Percentiles rank a stretch among this genome's conserved stretches.
Conservation (phyloP, 2,113 vertebrate genomes). For the Toxostoma redivivum region DNA sequence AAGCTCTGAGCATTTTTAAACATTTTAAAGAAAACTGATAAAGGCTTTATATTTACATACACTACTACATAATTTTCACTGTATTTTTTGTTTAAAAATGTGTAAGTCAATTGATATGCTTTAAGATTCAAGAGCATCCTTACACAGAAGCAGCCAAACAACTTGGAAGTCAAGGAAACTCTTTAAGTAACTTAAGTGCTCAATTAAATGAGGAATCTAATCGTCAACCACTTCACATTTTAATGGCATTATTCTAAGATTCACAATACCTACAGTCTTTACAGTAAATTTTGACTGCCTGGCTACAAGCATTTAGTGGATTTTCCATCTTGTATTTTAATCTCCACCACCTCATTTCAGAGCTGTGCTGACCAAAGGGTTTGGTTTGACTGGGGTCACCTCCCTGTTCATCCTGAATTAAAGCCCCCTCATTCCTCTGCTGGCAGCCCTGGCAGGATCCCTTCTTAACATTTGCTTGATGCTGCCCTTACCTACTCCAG, state of each 20-base stretch:
- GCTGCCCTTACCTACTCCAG: background rate
- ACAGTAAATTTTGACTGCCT: background rate
- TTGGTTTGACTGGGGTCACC: background rate
- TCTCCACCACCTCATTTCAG: background rate
- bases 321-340: background rate
- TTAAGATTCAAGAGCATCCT: background rate
- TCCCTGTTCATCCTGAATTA: background rate
- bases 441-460: background rate
- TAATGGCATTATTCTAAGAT: background rate
- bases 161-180: background rate
- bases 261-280: background rate
- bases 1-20: background rate
- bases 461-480: background rate
- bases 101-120: background rate
- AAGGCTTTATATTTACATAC: background rate
- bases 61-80: background rate
- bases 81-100: background rate
- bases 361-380: background rate
- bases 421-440: background rate
- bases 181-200: background rate
- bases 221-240: background rate
- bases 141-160: background rate
- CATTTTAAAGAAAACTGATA: background rate
- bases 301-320: background rate
- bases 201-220: background rate